Base-by-base conservation (phyloP, 2,888 invertebrate species). In the Campopleginae sp. region DNA sequence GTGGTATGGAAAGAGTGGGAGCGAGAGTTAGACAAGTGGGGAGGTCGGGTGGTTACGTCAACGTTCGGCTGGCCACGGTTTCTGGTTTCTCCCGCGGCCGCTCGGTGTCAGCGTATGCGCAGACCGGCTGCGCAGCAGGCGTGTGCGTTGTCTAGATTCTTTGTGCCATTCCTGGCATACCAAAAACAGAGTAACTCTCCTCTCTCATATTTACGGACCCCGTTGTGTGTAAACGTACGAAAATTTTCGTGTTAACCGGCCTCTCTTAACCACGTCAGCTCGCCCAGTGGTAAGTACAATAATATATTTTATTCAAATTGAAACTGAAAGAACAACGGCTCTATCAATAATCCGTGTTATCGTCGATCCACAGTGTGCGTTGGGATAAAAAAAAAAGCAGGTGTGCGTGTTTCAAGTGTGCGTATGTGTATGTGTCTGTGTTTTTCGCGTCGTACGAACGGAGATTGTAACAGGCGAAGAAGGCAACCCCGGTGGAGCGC, bases 131-230 rank as follows among this genome's bases (percentile, higher is more conserved):
- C 97, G 97, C 97, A 95, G 95, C 96, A 95, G 96, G 95, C 95
- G 96, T 96, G 95, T 97, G 97, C 97, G 97, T 98, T 97, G 97
- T 97, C 97, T 96, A 96, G 97, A 98, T 98, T 98, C 98, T 97
- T 98, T 98, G 97, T 97, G 97, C 97, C 98, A 98, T 98, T 98
- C 98, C 97, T 97, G 96, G 97, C 97, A 98, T 98, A 97, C 98
- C 97, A 97, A 94, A 94, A 94, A 94, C 94, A 94, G 94, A 94
- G 94, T 94, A 92, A 92, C 91, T 90, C 91, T 63, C 65, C 66
- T 66, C 77, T 77, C 92, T 93, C 93, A 93, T 94, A 94, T 94
- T 94, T 94, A 93, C 94, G 92, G 93, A 93, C 92, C 92, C 92
- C 92, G 93, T 94, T 81, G 85, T 82, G 80, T 90, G 90, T 91